Evolutionary conservation across 1,140 invertebrate species (phyloP), one percentile per base, ranked within the genome.

Genomic region (Cyclargus thomasi): DNA sequence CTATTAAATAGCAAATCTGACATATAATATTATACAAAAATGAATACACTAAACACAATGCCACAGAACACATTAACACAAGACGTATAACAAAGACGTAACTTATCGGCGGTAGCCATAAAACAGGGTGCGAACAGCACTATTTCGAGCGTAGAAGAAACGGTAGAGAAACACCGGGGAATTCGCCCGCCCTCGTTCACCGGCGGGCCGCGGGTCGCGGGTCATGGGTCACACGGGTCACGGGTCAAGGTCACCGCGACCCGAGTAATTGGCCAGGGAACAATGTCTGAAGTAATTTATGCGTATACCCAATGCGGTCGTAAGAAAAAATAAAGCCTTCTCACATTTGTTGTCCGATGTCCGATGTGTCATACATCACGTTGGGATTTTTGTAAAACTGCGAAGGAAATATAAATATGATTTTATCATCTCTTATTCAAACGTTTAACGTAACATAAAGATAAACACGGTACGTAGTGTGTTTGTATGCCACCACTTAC

Each of bases 211-310:
- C 29, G 29, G 29, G 29, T 29, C 23, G 23, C 23, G 8, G 29
- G 29, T 29, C 29, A 29, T 29, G 29, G 29, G 29, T 29, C 29
- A 29, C 29, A 4, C 29, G 16, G 36, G 63, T 29, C 64, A 18
- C 53, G 53, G 67, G 67, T 65, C 67, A 69, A 65, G 67, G 67
- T 59, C 55, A 11, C 23, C 63, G 35, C 23, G 53, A 62, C 55
- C 67, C 67, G 14, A 64, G 16, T 59, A 21, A 59, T 59, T 59
- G 55, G 5, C 18, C 55, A 7, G 55, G 55, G 55, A 11, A 18
- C 39, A 47, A 47, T 47, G 55, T 21, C 1, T n/a, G 53, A 20
- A 55, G 53, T 55, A 59, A 59, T 20, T 21, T 20, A 59, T 20
- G 55, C 55, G 55, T 59, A 8, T 55, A 55, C 53, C 18, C 53